Conservation (phyloP, 2,888 invertebrate species). For the Platynereis dumerilii region DNA sequence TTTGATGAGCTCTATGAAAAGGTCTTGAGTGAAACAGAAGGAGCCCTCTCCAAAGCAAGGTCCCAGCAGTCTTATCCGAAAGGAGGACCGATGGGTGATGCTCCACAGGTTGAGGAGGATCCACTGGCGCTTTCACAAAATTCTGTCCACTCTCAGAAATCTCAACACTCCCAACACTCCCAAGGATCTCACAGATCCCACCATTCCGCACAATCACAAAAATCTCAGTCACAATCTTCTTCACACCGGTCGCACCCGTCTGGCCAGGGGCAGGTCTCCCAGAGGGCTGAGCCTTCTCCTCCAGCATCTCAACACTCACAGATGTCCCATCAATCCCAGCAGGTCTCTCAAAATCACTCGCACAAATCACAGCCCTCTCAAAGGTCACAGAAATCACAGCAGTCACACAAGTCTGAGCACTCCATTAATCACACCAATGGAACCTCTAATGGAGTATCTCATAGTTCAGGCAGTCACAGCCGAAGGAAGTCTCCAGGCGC, state of each 20-base stretch:
- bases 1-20: slow-evolving; percentile 39
- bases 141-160: neutral
- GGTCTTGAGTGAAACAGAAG: slow-evolving; percentile 34
- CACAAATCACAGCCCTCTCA: too few relatives aligned
- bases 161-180: neutral
- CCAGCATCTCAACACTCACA: neutral
- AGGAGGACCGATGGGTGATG: slow-evolving; percentile 14
- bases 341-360: too few relatives aligned
- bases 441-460: neutral
- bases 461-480: neutral
- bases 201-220: neutral
- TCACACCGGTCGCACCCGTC: neutral
- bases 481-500: neutral
- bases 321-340: neutral
- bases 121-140: too few relatives aligned
- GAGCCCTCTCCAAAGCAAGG: slow-evolving; percentile 15
- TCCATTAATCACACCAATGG: neutral
- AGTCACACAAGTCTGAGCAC: neutral
- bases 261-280: neutral
- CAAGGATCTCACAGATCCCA: slow-evolving; percentile 3
- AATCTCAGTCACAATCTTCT: neutral
- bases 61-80: too few relatives aligned
- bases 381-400: too few relatives aligned
- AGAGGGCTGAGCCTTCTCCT: neutral
- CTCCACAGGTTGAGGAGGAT: slow-evolving; percentile 3